Percentiles rank a stretch among this genome's conserved stretches.
Conservation (phyloP, 2,797 vertebrate species). For the Halcyon badia region DNA sequence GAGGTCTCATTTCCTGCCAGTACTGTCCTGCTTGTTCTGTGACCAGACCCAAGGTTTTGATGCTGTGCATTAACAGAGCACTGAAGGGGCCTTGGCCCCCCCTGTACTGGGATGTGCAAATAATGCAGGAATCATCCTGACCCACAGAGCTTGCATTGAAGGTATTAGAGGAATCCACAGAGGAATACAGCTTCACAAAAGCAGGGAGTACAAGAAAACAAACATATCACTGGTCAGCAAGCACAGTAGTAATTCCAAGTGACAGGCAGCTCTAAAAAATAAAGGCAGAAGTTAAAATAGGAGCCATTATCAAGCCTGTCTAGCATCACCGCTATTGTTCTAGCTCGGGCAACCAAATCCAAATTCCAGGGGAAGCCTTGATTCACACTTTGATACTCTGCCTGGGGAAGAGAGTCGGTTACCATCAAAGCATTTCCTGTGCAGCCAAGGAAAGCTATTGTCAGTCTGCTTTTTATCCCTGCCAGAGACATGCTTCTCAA, state of each 20-base stretch:
- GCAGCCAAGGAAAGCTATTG: not conserved
- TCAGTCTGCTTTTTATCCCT: constrained; percentile 24
- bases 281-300: constrained; percentile 55
- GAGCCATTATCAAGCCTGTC: constrained; percentile 26
- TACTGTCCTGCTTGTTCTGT: not conserved
- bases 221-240: not conserved
- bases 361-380: constrained; percentile 1
- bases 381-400: constrained; percentile 33
- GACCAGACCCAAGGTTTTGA: not conserved
- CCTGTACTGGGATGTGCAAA: not conserved
- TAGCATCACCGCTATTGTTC: constrained; percentile 24
- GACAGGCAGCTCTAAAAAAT: constrained; percentile 41
- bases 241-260: not conserved
- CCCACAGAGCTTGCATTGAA: not conserved
- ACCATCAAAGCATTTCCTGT: constrained; percentile 38
- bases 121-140: not conserved
- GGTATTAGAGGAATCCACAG: not conserved
- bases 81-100: not conserved
- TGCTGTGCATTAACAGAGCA: not conserved
- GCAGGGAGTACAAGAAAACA: not conserved
- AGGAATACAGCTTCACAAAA: not conserved
- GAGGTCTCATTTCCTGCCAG: constrained; percentile 5
- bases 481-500: not conserved
- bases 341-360: constrained; percentile 25
- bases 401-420: constrained; percentile 40